Evolutionary conservation across 2,888 invertebrate genomes (phyloP).

Genomic region (Andrena flavipes): DNA sequence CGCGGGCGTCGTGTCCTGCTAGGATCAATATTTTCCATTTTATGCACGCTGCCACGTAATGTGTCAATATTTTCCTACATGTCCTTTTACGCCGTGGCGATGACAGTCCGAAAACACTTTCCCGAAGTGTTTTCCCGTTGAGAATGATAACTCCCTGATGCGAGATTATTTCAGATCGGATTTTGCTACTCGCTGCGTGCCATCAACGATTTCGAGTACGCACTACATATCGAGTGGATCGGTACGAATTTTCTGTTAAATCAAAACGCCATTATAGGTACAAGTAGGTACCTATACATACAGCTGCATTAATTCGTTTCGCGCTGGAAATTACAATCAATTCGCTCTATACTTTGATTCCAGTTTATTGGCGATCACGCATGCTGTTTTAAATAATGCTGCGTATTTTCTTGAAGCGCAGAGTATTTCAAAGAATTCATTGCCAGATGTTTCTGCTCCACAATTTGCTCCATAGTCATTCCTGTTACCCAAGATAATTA

Average conservation of each 20-base stretch:
- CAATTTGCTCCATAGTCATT: not conserved
- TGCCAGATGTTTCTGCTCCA: not conserved
- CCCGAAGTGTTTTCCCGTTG: slow-evolving; percentile 1
- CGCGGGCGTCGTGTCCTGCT: not conserved
- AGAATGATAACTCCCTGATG: slow-evolving; percentile 1
- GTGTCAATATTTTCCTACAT: slow-evolving; percentile 32
- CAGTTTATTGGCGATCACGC: not conserved
- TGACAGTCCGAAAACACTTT: slow-evolving; percentile 13
- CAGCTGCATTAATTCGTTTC: no score
- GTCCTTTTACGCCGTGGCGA: slow-evolving; percentile 10
- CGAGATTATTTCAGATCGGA: slow-evolving; percentile 20
- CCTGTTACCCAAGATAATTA: slow-evolving; percentile 17
- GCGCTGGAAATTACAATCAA: not conserved
- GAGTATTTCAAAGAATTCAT: no score
- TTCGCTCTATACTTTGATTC: slow-evolving; percentile 6
- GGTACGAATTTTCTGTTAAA: no score
- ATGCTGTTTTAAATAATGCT: not conserved
- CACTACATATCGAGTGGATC: no score
- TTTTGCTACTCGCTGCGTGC: not conserved
- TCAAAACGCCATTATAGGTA: no score
- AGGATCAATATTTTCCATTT: slow-evolving; percentile 26
- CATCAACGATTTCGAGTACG: no score
- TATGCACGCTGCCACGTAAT: not conserved
- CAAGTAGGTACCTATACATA: no score
- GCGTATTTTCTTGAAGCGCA: no score